Evolutionary conservation across 2,797 vertebrate genomes (phyloP), one percentile per base, ranked within the genome.

Genomic region (Steatocranus sp.): DNA sequence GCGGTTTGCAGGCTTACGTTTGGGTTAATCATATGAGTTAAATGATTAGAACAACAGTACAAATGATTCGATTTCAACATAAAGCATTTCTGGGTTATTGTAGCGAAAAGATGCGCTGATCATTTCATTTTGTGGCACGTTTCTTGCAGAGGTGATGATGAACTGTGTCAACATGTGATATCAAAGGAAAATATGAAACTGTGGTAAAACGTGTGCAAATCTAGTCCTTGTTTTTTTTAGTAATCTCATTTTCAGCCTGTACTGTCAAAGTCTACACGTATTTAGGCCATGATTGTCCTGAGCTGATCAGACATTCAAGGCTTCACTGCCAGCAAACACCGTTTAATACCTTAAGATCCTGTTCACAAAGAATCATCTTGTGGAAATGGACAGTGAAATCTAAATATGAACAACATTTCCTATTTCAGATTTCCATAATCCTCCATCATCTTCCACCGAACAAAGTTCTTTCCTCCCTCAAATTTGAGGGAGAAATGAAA

Each of bases 251-350:
- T 78, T 2, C 43, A 48, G 76, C 6, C 41, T 48, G 3, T 11
- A 23, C 15, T 34, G 27, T 61, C 41, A 48, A 76, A 27, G 23
- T 25, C 25, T 38, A 41, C 53, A 54, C 2, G 7, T 0, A 18
- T 70, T 70, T 70, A 70, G 6, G 0, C 20, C 4, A 1, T 1
- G 4, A 30, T 46, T 3, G 0, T 73, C 15, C 41, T 11, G 63
- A 27, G 38, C 66, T 27, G 66, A 48, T 73, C 41, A 30, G 41
- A 30, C 15, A 2, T 18, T 18, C 11, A 70, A 5, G 9, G 66
- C 38, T 70, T 41, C 32, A 38, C n/a, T 63, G 34, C 34, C 58
- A 63, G 58, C 7, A 66, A 66, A 38, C 34, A 11, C 63, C 1
- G 3, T 63, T 66, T 17, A 66, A 68, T 43, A 43, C 23, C 23